These are phyloP conservation scores for Heterotis niloticus DNA, from an alignment of 2,113 vertebrate species.

Conservation along the genomic window DNA sequence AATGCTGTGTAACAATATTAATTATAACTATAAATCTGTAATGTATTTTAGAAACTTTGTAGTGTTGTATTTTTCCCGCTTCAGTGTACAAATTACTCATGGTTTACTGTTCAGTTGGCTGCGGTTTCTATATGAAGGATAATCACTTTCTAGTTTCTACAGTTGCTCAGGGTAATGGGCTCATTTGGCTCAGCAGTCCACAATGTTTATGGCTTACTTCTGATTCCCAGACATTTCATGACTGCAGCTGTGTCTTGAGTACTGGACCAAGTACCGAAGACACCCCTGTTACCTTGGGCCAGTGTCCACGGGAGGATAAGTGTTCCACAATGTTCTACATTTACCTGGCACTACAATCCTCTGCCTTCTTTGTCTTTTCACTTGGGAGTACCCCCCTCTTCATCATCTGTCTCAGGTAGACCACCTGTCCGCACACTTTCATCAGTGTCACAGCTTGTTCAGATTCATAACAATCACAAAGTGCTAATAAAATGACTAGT, in stretches of 20 bases:
- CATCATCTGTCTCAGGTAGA: constrained; percentile 74
- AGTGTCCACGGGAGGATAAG: constrained; percentile 54
- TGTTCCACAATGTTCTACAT: constrained; percentile 65
- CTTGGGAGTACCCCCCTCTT: constrained; percentile 71
- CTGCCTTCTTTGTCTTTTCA: constrained; percentile 64
- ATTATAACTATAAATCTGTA: no score
- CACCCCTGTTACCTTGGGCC: constrained; percentile 60
- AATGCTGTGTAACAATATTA: no score
- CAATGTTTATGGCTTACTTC: neutral
- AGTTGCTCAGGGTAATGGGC: neutral
- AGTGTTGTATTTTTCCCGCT: no score
- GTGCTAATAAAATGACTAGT: no score
- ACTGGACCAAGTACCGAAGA: constrained; percentile 48
- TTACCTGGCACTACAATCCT: constrained; percentile 58
- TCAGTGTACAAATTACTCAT: no score
- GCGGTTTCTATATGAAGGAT: no score
- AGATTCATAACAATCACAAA: no score
- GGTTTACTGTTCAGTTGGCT: no score
- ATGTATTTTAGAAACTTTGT: neutral
- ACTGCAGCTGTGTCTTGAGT: constrained; percentile 64
- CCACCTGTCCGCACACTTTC: neutral
- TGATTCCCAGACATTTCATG: constrained; percentile 51
- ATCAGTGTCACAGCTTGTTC: no score
- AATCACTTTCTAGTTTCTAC: neutral
- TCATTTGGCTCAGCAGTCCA: neutral